Percentiles rank a stretch among this genome's conserved stretches.
These are phyloP conservation scores for Graptemys geographica DNA, from an alignment of 2,797 vertebrate genomes.

Conservation along the genomic window DNA sequence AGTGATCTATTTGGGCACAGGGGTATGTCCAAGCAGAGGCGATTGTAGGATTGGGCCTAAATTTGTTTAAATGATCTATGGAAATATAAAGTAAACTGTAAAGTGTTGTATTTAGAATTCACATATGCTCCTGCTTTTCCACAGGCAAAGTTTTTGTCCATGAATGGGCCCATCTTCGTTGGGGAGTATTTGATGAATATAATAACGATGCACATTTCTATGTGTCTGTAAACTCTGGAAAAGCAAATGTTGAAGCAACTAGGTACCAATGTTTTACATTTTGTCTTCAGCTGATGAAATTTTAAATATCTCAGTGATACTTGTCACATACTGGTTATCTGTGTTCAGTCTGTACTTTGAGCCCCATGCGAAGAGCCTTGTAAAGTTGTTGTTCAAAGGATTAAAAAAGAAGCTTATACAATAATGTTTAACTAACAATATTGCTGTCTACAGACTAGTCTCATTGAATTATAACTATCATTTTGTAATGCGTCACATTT, in stretches of 20 bases:
- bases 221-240: not conserved
- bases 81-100: not conserved
- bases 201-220: slow-evolving; percentile 75
- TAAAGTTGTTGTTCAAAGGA: not conserved
- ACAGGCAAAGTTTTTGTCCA: slow-evolving; percentile 81
- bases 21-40: no score
- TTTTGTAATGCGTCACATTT: not conserved
- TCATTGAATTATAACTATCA: not conserved
- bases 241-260: slow-evolving; percentile 78
- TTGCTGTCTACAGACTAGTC: not conserved
- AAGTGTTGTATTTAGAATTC: not conserved
- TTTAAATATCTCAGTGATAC: not conserved
- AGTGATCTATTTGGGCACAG: no score
- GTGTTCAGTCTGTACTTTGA: not conserved
- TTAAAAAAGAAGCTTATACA: not conserved
- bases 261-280: slow-evolving; percentile 57
- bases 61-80: not conserved
- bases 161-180: slow-evolving; percentile 84
- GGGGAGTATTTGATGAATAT: slow-evolving; percentile 85
- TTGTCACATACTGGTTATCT: not conserved
- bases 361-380: not conserved
- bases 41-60: not conserved
- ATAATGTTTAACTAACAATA: not conserved
- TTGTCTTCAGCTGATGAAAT: not conserved
- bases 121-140: not conserved